Evolutionary conservation across 35 echinoderm and acorn worm species (phyloP).

Genomic region (Nesometra sesokonis): DNA sequence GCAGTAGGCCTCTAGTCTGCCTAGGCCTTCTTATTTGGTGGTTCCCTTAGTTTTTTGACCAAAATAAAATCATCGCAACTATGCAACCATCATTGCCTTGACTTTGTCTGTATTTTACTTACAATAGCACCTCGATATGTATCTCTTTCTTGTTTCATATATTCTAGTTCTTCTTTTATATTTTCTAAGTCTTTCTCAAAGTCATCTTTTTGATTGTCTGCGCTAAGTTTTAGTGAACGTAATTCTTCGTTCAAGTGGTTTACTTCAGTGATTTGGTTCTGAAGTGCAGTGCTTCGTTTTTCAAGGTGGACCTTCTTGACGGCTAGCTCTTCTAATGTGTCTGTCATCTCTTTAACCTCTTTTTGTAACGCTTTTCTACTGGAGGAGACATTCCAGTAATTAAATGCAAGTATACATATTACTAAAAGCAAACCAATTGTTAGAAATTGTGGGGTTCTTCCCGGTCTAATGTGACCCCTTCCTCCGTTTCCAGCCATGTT

Average conservation of each 20-base stretch:
- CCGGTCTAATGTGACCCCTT: constrained; percentile 5
- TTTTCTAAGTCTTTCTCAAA: constrained; percentile 17
- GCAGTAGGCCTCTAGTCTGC: too few species aligned
- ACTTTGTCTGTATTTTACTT: too few species aligned
- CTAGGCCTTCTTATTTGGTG: too few species aligned
- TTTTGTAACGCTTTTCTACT: constrained; percentile 65
- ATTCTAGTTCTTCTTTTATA: not conserved
- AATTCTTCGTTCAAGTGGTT: constrained; percentile 6
- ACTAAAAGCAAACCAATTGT: constrained; percentile 77
- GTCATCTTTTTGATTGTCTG: not conserved
- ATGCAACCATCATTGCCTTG: too few species aligned
- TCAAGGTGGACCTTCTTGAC: constrained; percentile 50
- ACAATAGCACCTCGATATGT: not conserved
- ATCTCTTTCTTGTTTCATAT: not conserved
- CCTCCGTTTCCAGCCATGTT: not conserved
- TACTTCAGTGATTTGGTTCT: constrained; percentile 9
- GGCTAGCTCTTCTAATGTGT: constrained; percentile 71
- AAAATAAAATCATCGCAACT: too few species aligned
- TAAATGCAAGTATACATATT: constrained; percentile 93
- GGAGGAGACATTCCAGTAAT: constrained; percentile 97
- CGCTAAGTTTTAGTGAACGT: constrained; percentile 8
- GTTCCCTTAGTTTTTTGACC: too few species aligned
- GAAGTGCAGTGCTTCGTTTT: constrained; percentile 13
- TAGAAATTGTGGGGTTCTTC: constrained; percentile 77
- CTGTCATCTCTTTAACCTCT: constrained; percentile 70